Base-by-base conservation (phyloP, 2,113 vertebrate genomes). In the Puntigrus tetrazona region DNA sequence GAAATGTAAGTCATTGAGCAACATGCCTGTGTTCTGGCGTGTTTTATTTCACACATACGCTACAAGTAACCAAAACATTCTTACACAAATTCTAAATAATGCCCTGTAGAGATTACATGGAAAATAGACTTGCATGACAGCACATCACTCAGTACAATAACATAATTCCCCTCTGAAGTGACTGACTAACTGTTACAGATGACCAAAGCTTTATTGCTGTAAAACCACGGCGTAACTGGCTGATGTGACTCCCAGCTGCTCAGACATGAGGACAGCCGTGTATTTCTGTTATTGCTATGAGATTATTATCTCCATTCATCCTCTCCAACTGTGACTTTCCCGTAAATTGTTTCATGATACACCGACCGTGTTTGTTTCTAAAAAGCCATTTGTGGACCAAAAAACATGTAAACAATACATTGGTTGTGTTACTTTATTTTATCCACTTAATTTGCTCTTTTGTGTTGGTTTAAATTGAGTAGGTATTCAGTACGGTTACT, bases 141-240 rank as follows among this genome's bases (percentile, higher is more conserved):
- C 22, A 10, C n/a, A 25, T 45, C 22, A 43, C 36, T 73, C 38
- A 27, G 38, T 45, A 73, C 34, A 78, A 34, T 59, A 59, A 78
- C 31, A 59, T 59, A 57, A 59, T 78, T 57, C 34, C 31, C 10
- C 18, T 55, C 20, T 38, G 22, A 78, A 59, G 5, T 78, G 50
- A 38, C 52, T 78, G 43, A 75, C 27, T 52, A 43, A 89, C 91
- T 93, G 91, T 87, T 85, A 88, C 89, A 14, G 25, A 63, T 63
- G n/a, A 59, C 55, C 92, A 86, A 92, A 92, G 87, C 89, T 90
- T 92, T 91, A 92, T 90, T 92, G 92, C 92, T 92, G 92, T 91
- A 92, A 93, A 93, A 92, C 91, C 92, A 47, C 89, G 85, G 89
- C 90, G 7, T 89, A 91, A 92, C 91, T 86, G 89, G 88, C 90